Base-by-base conservation (phyloP, 2,888 invertebrate species). In the Cremastinae sp. region DNA sequence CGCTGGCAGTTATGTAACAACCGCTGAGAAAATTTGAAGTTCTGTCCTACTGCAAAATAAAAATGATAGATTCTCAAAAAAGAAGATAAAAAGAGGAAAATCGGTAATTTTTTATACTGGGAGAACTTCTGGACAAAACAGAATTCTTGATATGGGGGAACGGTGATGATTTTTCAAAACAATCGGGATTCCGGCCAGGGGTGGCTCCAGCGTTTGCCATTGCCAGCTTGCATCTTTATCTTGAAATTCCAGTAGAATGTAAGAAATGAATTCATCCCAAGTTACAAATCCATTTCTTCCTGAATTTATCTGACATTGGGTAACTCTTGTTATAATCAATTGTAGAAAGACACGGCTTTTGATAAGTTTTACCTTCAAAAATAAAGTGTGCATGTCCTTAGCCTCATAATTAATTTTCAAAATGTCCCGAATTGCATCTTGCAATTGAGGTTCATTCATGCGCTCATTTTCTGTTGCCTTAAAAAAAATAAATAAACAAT, bases 261-360 rank as follows among this genome's bases (percentile, higher is more conserved):
- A 94, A 0, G 95, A 94, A 28, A 96, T 92, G 83, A 96, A 92
- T 88, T 96, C 96, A 85, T 95, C 93, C 96, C 96, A 96, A 78
- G 91, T 91, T 0, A 92, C 90, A 20, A 85, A 87, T 3, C 91
- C 92, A 80, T 92, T 90, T 81, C 91, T 90, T 90, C 92, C 80
- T 90, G 91, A 88, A 83, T 93, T 93, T 78, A 94, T 93, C 92
- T 92, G 45, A 38, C 0, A 59, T 58, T 2, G n/a, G n/a, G n/a
- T n/a, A n/a, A 9, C 0, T 18, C 0, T 22, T 10, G 22, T 22
- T 10, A 43, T 45, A 22, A 2, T 28, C 20, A 53, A 14, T 38
- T 8, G 12, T 41, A 20, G 7, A 49, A 20, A 20, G 5, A 28
- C 16, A 41, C 54, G 18, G 28, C 0, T 38, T 36, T 5, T 7